Percentiles rank a stretch among this genome's conserved stretches.
Evolutionary conservation across 2,888 invertebrate genomes (phyloP).

Genomic region (Merodon equestris): DNA sequence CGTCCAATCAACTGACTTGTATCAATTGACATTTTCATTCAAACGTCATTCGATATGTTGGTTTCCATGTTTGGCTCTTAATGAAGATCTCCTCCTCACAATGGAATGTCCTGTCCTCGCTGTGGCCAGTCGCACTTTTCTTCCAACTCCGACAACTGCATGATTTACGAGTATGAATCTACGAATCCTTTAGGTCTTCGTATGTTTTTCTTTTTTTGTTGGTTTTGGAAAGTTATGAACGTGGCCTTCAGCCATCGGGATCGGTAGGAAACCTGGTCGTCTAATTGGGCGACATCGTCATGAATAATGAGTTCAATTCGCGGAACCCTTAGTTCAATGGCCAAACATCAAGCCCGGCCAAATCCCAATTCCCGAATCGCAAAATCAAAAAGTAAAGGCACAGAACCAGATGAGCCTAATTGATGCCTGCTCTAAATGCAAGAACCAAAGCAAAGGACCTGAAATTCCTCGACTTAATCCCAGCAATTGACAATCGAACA

Average conservation of each 20-base stretch:
- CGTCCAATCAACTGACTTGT: conserved; percentile 36
- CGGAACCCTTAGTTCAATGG: conserved; percentile 30
- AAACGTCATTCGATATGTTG: conserved; percentile 61
- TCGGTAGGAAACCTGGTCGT: conserved; percentile 13
- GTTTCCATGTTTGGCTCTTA: conserved; percentile 55
- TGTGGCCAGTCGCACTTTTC: conserved; percentile 28
- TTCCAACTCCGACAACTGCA: background rate
- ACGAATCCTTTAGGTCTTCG: conserved; percentile 10
- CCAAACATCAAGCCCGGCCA: conserved; percentile 27
- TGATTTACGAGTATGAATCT: conserved; percentile 37
- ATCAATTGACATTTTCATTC: conserved; percentile 64
- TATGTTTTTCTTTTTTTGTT: conserved; percentile 3
- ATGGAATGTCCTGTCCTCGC: conserved; percentile 48
- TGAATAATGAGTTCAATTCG: conserved; percentile 42
- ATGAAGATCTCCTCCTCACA: conserved; percentile 55
- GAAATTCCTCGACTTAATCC: conserved; percentile 56
- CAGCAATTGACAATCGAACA: conserved; percentile 66
- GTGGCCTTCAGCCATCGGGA: conserved; percentile 1
- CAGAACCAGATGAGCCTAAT: conserved; percentile 52
- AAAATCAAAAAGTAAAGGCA: no score
- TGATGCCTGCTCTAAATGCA: conserved; percentile 43
- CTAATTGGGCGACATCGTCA: conserved; percentile 56
- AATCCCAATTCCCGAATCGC: conserved; percentile 20
- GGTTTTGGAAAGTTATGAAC: conserved; percentile 49
- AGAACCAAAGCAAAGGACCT: conserved; percentile 32